Percentiles rank a stretch among this genome's conserved stretches.
Evolutionary conservation across 1,140 invertebrate genomes (phyloP).

Genomic region (Lasioglossum baleicum): DNA sequence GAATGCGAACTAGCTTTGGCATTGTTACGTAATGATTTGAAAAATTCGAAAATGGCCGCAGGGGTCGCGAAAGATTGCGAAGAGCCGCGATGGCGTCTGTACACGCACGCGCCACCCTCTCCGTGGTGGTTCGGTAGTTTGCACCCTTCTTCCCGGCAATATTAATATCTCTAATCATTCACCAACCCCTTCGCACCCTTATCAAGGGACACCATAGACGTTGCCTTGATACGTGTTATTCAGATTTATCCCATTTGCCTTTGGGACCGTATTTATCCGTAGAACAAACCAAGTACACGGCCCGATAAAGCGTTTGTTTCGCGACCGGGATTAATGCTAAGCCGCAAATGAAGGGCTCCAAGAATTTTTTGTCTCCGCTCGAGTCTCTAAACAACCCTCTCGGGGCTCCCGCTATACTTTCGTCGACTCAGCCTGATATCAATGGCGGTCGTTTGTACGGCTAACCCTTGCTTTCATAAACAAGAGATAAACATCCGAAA

Average conservation of each 20-base stretch:
- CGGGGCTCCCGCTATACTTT: background rate
- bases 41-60: no score
- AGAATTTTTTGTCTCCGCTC: slow-evolving; percentile 38
- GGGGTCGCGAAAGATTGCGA: background rate
- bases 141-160: slow-evolving; percentile 68
- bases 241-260: slow-evolving; percentile 75
- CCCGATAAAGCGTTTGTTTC: slow-evolving; percentile 68
- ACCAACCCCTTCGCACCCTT: slow-evolving; percentile 77
- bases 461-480: background rate
- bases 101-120: slow-evolving; percentile 47
- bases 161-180: slow-evolving; percentile 81
- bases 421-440: background rate
- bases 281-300: slow-evolving; percentile 69
- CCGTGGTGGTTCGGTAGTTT: slow-evolving; percentile 57
- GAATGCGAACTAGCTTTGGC: no score
- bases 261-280: slow-evolving; percentile 69
- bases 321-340: slow-evolving; percentile 66
- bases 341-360: slow-evolving; percentile 51
- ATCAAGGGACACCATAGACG: slow-evolving; percentile 74
- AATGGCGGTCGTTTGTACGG: background rate
- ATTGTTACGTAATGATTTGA: no score
- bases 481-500: background rate
- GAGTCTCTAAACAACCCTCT: background rate
- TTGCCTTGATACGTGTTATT: slow-evolving; percentile 76
- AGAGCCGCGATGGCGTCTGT: background rate